Evolutionary conservation across 2,888 invertebrate genomes (phyloP).

Genomic region (Tolmerus cingulatus): DNA sequence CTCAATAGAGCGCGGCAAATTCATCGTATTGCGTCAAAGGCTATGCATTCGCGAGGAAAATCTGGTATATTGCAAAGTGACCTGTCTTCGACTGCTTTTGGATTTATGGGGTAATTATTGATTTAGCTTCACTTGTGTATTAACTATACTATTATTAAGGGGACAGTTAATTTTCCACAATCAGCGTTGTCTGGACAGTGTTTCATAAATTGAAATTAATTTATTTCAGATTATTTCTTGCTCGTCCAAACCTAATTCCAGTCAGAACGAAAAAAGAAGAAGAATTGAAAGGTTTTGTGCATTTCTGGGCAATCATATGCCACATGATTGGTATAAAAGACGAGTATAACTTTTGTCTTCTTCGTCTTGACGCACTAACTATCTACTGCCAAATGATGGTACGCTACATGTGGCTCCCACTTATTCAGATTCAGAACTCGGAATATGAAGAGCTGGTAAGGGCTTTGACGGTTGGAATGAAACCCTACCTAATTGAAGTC

Average conservation of each 20-base stretch:
- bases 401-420: constrained; percentile 48
- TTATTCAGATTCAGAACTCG: constrained; percentile 47
- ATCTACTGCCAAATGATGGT: constrained; percentile 44
- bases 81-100: constrained; percentile 81
- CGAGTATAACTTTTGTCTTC: constrained; percentile 49
- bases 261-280: constrained; percentile 67
- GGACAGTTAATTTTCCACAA: too few relatives aligned
- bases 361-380: constrained; percentile 44
- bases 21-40: constrained; percentile 69
- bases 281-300: constrained; percentile 76
- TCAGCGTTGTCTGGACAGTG: too few relatives aligned
- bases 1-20: constrained; percentile 69
- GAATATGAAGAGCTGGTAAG: constrained; percentile 46
- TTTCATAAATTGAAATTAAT: too few relatives aligned
- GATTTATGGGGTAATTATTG: constrained; percentile 73
- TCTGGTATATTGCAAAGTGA: constrained; percentile 75
- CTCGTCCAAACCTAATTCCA: constrained; percentile 70
- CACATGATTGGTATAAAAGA: constrained; percentile 80
- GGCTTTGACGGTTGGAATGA: constrained; percentile 47
- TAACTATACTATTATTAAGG: not conserved
- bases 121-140: not conserved
- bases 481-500: constrained; percentile 36
- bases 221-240: constrained; percentile 63
- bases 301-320: constrained; percentile 81
- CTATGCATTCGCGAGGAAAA: constrained; percentile 62